Percentiles rank a stretch among this genome's conserved stretches.
Evolutionary conservation across 1,140 invertebrate species (phyloP).

Genomic region (Drosophila kanapiae): DNA sequence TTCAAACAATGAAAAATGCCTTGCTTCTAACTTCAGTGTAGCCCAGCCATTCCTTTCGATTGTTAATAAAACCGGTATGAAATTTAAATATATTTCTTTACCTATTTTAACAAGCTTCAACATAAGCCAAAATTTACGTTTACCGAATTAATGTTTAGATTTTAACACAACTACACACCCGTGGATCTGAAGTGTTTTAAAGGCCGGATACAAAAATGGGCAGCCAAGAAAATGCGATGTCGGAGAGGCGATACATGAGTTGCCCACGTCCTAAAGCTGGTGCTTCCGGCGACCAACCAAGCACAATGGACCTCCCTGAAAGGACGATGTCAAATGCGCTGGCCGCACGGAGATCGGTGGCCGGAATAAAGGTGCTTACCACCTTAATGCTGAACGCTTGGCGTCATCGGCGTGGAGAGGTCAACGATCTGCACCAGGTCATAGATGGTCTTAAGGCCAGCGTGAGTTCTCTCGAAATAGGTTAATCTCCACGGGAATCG

Average conservation of each 20-base stretch:
- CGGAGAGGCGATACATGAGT: background rate
- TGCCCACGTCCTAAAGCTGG: background rate
- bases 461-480: slow-evolving; percentile 33
- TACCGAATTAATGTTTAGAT: slow-evolving; percentile 39
- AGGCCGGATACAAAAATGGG: slow-evolving; percentile 13
- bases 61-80: background rate
- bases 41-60: background rate
- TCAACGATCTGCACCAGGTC: slow-evolving; percentile 40
- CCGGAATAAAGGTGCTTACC: slow-evolving; percentile 62
- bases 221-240: background rate
- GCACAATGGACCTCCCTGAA: background rate
- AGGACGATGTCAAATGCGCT: background rate
- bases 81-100: background rate
- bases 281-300: background rate
- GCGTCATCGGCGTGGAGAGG: slow-evolving; percentile 64
- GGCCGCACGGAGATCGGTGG: background rate
- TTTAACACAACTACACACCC: slow-evolving; percentile 11
- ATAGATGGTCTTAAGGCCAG: slow-evolving; percentile 39
- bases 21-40: background rate
- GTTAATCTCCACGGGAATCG: background rate
- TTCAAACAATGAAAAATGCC: background rate
- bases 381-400: slow-evolving; percentile 67
- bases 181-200: slow-evolving; percentile 1
- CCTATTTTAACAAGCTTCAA: slow-evolving; percentile 22
- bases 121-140: slow-evolving; percentile 4